phyloP scores from a whole-genome alignment of 2,113 vertebrate species.

The Toxotes jaculatrix region DNA sequence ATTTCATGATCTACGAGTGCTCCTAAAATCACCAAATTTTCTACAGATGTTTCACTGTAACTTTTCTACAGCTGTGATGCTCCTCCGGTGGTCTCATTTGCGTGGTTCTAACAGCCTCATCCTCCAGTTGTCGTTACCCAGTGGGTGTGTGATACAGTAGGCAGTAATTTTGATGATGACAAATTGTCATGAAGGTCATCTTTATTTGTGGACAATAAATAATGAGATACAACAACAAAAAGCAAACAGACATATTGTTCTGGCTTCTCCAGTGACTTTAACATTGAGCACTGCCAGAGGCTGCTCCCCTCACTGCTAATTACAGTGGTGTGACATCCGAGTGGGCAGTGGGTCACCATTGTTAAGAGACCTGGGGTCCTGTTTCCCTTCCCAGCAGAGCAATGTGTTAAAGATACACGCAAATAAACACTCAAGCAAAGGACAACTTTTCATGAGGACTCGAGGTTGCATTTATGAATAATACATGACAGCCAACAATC shows the following conservation, averaged over 20 bases:
- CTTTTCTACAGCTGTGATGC: neutral
- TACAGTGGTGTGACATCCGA: constrained; percentile 72
- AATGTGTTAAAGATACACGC: constrained; percentile 70
- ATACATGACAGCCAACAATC: constrained; percentile 61
- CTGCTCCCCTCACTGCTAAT: constrained; percentile 72
- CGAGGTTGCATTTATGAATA: constrained; percentile 65
- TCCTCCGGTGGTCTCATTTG: neutral
- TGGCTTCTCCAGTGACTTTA: constrained; percentile 53
- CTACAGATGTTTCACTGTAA: constrained; percentile 29
- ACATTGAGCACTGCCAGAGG: constrained; percentile 58
- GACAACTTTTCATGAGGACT: constrained; percentile 52
- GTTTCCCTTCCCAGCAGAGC: constrained; percentile 52
- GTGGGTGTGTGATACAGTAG: constrained; percentile 28
- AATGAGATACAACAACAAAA: constrained; percentile 68
- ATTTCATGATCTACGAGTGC: constrained; percentile 41
- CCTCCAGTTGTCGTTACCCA: constrained; percentile 5
- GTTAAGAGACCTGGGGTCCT: constrained; percentile 61
- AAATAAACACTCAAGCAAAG: constrained; percentile 70
- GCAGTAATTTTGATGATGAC: constrained; percentile 48
- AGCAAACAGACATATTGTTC: constrained; percentile 56
- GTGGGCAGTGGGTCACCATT: constrained; percentile 71
- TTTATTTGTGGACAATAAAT: constrained; percentile 70
- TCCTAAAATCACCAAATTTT: constrained; percentile 14
- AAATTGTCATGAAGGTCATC: constrained; percentile 61
- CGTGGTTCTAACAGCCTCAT: constrained; percentile 6